These are phyloP conservation scores for Calliphora vomitoria DNA, from an alignment of 2,888 invertebrate species.

Conservation along the genomic window DNA sequence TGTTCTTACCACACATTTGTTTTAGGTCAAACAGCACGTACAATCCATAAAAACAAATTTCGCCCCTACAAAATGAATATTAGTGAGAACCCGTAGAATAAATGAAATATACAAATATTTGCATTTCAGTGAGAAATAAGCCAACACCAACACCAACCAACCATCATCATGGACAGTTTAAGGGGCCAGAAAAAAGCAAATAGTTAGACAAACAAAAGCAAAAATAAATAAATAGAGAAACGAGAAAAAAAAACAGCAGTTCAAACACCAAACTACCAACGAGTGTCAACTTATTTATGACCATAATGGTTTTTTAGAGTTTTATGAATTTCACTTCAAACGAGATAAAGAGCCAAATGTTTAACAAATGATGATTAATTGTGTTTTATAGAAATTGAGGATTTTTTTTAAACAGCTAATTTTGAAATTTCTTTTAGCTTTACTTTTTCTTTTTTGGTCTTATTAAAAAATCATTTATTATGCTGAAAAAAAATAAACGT, in stretches of 20 bases:
- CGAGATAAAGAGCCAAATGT: slow-evolving; percentile 16
- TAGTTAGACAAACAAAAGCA: not conserved
- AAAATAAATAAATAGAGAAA: not conserved
- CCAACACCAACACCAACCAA: slow-evolving; percentile 36
- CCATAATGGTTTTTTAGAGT: slow-evolving; percentile 15
- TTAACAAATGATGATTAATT: slow-evolving; percentile 55
- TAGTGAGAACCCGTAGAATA: not conserved
- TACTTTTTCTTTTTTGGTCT: not conserved
- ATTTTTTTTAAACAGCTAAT: not conserved
- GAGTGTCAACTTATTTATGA: slow-evolving; percentile 46
- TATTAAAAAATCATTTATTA: slow-evolving; percentile 50
- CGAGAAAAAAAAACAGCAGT: not conserved
- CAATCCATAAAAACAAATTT: slow-evolving; percentile 15
- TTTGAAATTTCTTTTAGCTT: not conserved
- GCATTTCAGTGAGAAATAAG: slow-evolving; percentile 29
- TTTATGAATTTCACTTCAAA: not conserved
- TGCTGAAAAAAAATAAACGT: too few species aligned
- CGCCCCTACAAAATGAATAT: not conserved
- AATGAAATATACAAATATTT: slow-evolving; percentile 53
- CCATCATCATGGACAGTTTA: not conserved
- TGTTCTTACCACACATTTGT: not conserved
- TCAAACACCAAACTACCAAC: slow-evolving; percentile 20
- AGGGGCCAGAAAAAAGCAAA: slow-evolving; percentile 8
- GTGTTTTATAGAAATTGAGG: not conserved
- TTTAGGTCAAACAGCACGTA: not conserved